Evolutionary conservation across 2,113 vertebrate genomes (phyloP).

Genomic region (Gambusia affinis): DNA sequence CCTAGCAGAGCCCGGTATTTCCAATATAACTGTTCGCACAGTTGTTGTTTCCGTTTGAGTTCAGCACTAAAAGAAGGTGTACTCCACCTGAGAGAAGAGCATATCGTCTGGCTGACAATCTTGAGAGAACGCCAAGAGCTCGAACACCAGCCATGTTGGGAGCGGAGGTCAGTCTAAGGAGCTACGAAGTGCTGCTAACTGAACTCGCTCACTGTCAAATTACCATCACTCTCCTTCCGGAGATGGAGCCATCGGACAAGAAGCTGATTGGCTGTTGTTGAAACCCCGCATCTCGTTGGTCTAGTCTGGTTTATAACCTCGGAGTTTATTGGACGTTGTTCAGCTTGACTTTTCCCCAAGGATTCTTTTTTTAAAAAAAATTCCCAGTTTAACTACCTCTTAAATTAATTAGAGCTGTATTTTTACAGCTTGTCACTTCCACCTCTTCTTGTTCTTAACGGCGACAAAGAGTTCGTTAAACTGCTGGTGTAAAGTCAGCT

Average conservation of each 20-base stretch:
- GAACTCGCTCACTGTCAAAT: conserved; percentile 2
- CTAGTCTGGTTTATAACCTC: not conserved
- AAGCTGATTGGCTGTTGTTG: conserved; percentile 33
- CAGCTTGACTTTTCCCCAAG: not conserved
- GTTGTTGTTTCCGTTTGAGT: not conserved
- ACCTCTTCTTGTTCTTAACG: too few species aligned
- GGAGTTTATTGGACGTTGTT: not conserved
- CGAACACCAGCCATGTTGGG: conserved; percentile 79
- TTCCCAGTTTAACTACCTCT: not conserved
- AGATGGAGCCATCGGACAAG: not conserved
- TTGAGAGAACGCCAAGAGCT: conserved; percentile 77
- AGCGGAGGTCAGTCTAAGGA: conserved; percentile 68
- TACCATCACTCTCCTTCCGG: not conserved
- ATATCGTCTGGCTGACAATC: conserved; percentile 67
- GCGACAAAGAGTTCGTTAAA: too few species aligned
- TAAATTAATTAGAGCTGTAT: not conserved
- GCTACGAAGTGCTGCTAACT: conserved; percentile 11
- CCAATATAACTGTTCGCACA: not conserved
- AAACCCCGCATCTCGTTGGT: conserved; percentile 28
- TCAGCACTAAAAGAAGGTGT: rapidly evolving
- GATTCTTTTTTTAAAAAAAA: not conserved
- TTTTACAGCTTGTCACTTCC: not conserved
- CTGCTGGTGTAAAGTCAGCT: too few species aligned
- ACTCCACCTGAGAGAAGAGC: conserved; percentile 63
- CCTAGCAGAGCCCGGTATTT: not conserved